Base-by-base conservation (phyloP, 2,113 vertebrate species). In the Mohoua ochrocephala region DNA sequence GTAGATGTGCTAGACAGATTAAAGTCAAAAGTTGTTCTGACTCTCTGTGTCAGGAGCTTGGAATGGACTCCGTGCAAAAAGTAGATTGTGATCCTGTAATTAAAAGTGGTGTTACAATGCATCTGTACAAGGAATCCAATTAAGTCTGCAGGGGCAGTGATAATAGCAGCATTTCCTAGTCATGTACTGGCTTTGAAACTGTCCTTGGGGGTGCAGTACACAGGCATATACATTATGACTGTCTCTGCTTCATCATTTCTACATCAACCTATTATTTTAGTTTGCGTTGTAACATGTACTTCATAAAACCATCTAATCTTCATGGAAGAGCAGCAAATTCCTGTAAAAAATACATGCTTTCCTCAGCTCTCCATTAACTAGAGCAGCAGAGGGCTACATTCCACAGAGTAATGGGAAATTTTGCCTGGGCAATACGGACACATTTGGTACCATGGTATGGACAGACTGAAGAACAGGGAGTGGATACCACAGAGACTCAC, bases 51-150 rank as follows among this genome's bases (percentile, higher is more conserved):
- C 91, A 95, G 84, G 50, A 91, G 53, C 18, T 79, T 80, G 93
- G 84, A 94, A 94, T 57, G 54, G 71, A 70, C 64, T 84, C 67
- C 14, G 1, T 6, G n/a, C 44, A 64, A 92, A 87, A 87, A 79
- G 87, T 30, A 82, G 57, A 78, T 64, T 35, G 35, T 44, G 33
- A 85, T 76, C 82, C 75, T 93, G 59, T 94, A 90, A 96, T 97
- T 97, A 96, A 77, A 73, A 85, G 42, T 54, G 71, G 64, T 70
- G 17, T 53, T 94, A 89, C 33, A 84, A 64, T 65, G 41, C 44
- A 53, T 47, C 59, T 75, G 7, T 41, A 82, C 35, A 73, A 76
- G 31, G 1, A 49, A 79, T 44, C 37, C 27, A 88, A 94, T 94
- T 90, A 95, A 91, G 35, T 71, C 49, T 84, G n/a, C 49, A 91